Percentiles rank a stretch among this genome's conserved stretches.
phyloP scores from a whole-genome alignment of 2,113 vertebrate species.

The Orientallactaga bullata region DNA sequence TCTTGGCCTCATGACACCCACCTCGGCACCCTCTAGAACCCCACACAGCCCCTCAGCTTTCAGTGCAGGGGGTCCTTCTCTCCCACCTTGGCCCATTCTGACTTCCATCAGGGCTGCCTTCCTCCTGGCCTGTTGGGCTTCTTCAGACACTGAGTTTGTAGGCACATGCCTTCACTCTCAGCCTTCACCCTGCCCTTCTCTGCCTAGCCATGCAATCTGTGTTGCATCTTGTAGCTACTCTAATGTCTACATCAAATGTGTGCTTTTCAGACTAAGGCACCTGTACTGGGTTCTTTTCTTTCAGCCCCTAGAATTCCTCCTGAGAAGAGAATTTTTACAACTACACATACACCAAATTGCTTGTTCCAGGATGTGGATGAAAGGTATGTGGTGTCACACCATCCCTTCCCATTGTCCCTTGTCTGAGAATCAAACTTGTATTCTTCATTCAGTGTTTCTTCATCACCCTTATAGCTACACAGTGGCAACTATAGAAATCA shows the following conservation, averaged over 20 bases:
- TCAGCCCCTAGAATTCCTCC: slow-evolving; percentile 96
- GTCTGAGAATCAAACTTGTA: accelerated
- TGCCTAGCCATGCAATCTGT: accelerated
- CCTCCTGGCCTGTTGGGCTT: accelerated
- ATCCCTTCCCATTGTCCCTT: accelerated
- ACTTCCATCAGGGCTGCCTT: background rate
- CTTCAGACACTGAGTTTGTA: accelerated
- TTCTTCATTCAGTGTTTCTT: accelerated
- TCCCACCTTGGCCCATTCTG: background rate
- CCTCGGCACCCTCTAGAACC: background rate
- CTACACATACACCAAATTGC: slow-evolving; percentile 95
- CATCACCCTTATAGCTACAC: background rate
- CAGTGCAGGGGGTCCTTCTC: background rate
- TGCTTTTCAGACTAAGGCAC: background rate
- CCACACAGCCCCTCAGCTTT: accelerated
- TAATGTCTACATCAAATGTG: too few species aligned
- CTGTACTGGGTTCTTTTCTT: slow-evolving; percentile 46
- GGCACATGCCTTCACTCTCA: accelerated
- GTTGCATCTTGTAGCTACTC: background rate
- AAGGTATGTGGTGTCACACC: slow-evolving; percentile 84
- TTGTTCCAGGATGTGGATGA: slow-evolving; percentile 97
- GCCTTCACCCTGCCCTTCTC: background rate
- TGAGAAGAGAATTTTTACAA: slow-evolving; percentile 97
- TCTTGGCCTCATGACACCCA: background rate
- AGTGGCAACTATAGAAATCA: background rate